Evolutionary conservation across 1,140 invertebrate species (phyloP), one percentile per base, ranked within the genome.

Genomic region (Drosophila orena): DNA sequence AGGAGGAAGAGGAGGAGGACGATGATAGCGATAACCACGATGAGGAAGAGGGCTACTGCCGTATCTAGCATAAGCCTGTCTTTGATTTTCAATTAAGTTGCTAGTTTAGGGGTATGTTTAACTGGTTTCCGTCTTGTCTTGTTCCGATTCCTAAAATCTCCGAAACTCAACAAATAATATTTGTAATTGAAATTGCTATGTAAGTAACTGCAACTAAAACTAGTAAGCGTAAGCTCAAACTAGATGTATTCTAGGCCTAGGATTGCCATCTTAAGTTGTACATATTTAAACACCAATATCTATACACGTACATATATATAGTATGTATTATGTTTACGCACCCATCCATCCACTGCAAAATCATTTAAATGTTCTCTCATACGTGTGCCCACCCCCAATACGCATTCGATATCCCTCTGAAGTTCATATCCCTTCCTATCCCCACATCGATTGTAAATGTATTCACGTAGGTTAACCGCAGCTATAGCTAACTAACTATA

Each of bases 261-360:
- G 57, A 20, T 76, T 71, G 73, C 56, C 30, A 43, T 65, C 65
- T 78, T 85, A 77, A 81, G 69, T 64, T 85, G 81, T 85, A 85
- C 17, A 85, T 81, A 79, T 38, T 54, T 37, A 65, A 2, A 46
- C 12, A 22, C 11, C 10, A 10, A 38, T 42, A 54, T 22, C 14
- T 35, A 80, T 20, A n/a, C n/a, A n/a, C n/a, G n/a, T n/a, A n/a
- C n/a, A n/a, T n/a, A 53, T 69, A 46, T 24, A 30, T 30, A 30
- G 8, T 8, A 30, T 30, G 6, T 30, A 11, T 43, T 58, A 34
- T 22, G 35, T 61, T 55, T 27, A 27, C 24, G 43, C 24, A 30
- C 11, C 54, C 27, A 43, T 8, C 53, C 27, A 42, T 27, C 24
- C 42, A 27, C 8, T 37, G 34, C 24, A 70, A 34, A 27, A 69